Evolutionary conservation across 1,140 invertebrate genomes (phyloP), one percentile per base, ranked within the genome.

Genomic region (Aphelenchoides fujianensis): DNA sequence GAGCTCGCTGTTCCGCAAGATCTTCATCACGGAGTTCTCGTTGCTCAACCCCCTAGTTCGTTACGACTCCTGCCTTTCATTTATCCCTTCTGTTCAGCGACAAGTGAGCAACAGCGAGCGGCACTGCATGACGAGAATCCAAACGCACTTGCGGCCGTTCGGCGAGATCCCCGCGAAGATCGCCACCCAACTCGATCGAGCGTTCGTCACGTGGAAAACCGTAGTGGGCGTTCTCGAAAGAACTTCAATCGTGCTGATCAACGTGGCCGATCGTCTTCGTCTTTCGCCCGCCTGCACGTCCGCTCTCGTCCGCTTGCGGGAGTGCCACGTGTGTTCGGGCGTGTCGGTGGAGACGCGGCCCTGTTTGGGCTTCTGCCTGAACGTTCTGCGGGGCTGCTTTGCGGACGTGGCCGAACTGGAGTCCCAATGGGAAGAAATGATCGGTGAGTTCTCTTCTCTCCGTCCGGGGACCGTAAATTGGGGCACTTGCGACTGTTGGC

Each of bases 321-420:
- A 66, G 53, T 66, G 63, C 53, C 63, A 66, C 31, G 1, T 66
- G 16, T 66, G 63, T 66, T 66, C 63, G 2, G 63, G 63, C 12
- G 63, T 37, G 2, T 7, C 5, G 19, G 5, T 59, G 12, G 5
- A 59, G 55, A 88, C 89, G 36, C 90, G 89, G 78, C 90, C 92
- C 0, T 95, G 92, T 86, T 88, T 88, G 37, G 91, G 91, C 71
- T 91, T 92, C 80, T 94, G 93, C 86, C 88, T 91, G 70, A 94
- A 95, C 82, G 90, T 94, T 3, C 88, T 92, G 79, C 88, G 86
- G 86, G 89, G 88, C 78, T 87, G 87, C 75, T 76, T 87, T 28
- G 84, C 86, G 0, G 85, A 77, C 87, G 77, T 91, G 3, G 89
- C 90, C 0, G 90, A 93, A 74, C 85, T 94, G 81, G 91, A 93